Conservation (phyloP, 1,140 invertebrate genomes). For the Orchesella cincta region DNA sequence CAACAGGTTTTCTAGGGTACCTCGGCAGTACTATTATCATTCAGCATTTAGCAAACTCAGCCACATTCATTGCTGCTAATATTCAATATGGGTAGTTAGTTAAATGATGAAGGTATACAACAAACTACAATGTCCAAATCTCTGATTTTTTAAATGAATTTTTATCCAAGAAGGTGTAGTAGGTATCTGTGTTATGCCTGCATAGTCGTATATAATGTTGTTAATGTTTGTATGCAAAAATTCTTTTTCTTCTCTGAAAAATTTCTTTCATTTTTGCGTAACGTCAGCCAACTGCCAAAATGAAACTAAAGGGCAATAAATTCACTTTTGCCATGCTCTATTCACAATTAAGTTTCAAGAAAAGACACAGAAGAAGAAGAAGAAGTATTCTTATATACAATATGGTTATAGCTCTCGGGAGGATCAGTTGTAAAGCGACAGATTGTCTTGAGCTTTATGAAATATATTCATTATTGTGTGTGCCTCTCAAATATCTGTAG, state of each 20-base stretch:
- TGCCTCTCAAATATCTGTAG: background rate
- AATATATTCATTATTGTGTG: background rate
- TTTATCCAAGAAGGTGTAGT: constrained; percentile 19
- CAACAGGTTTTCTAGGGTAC: background rate
- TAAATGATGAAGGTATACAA: no score
- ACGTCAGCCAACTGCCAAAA: constrained; percentile 29
- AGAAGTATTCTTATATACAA: no score
- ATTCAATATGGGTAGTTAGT: no score
- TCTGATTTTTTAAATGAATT: constrained; percentile 15
- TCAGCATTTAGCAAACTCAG: no score
- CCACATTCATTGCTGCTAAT: no score
- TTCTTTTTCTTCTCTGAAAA: background rate
- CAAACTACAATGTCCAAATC: no score
- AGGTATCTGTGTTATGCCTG: background rate
- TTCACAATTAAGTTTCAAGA: background rate
- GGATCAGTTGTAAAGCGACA: background rate
- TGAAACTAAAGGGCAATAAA: constrained; percentile 27
- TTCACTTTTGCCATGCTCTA: background rate
- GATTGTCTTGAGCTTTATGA: background rate
- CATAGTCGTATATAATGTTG: background rate
- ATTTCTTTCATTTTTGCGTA: constrained; percentile 25
- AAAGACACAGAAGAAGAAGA: no score
- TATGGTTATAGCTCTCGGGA: no score
- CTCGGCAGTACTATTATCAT: no score
- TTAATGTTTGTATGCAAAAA: background rate